A percentile compares a stretch with the other conserved stretches of the same genome.
phyloP scores from a whole-genome alignment of 2,888 invertebrate species.

The Gastracanthus pulcherrimus region DNA sequence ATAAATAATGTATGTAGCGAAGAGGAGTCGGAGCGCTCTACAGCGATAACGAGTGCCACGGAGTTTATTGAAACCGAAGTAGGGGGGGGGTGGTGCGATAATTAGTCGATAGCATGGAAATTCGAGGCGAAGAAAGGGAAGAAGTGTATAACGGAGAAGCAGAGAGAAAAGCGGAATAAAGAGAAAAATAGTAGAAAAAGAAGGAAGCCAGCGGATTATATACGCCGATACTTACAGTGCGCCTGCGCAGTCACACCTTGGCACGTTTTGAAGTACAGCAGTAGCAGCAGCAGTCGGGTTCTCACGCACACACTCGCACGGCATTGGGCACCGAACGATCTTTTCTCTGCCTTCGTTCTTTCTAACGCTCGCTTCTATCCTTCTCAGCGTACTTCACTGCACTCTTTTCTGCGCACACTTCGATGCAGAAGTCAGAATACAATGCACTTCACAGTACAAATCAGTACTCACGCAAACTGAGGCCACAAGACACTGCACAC shows the following conservation, averaged over 20 bases:
- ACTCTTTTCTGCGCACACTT: background rate
- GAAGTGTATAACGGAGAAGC: too few relatives aligned
- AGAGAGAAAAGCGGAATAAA: background rate
- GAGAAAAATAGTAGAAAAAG: background rate
- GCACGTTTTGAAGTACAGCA: conserved; percentile 66
- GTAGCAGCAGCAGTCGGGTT: conserved; percentile 18
- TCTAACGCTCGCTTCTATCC: background rate
- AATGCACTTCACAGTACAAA: background rate
- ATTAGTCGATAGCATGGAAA: background rate
- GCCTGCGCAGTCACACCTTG: conserved; percentile 76
- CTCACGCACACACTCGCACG: conserved; percentile 13
- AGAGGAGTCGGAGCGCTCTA: background rate
- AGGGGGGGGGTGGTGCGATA: background rate
- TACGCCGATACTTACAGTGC: conserved; percentile 71
- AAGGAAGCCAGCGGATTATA: conserved; percentile 15
- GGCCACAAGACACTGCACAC: background rate
- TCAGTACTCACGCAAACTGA: too few relatives aligned
- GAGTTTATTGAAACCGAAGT: background rate
- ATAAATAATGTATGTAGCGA: conserved; percentile 22
- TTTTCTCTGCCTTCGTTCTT: background rate
- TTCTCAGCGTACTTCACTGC: background rate
- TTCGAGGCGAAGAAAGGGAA: background rate
- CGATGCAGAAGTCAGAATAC: background rate
- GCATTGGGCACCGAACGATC: conserved; percentile 36
- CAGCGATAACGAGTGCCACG: background rate